Percentiles rank a stretch among this genome's conserved stretches.
These are phyloP conservation scores for Andricus curvator DNA, from an alignment of 2,888 invertebrate genomes.

Conservation along the genomic window DNA sequence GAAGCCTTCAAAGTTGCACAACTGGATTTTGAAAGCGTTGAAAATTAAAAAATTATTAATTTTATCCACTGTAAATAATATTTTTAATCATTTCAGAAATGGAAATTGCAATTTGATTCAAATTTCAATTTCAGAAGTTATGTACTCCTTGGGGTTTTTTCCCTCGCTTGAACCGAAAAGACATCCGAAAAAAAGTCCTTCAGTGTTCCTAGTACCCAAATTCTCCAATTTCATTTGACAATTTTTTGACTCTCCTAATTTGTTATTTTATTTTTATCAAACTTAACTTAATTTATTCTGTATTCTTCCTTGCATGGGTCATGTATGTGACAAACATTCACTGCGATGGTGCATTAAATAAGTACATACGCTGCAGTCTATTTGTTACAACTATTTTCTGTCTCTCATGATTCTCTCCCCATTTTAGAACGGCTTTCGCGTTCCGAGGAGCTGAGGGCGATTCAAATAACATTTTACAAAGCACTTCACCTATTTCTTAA, in stretches of 20 bases:
- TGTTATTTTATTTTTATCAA: slow-evolving; percentile 33
- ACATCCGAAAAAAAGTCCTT: background rate
- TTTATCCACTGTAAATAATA: too few species aligned
- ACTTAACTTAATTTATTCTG: slow-evolving; percentile 43
- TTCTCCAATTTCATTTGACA: background rate
- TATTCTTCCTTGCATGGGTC: background rate
- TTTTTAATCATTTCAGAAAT: too few species aligned
- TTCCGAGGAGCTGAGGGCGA: slow-evolving; percentile 9
- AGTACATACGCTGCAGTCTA: slow-evolving; percentile 47
- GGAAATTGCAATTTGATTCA: too few species aligned
- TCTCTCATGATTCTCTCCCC: slow-evolving; percentile 62
- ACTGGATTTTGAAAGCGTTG: too few species aligned
- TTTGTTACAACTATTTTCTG: slow-evolving; percentile 58
- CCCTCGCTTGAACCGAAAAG: background rate
- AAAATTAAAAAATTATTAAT: too few species aligned
- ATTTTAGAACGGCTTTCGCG: slow-evolving; percentile 39
- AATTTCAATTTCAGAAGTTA: background rate
- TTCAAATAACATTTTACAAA: background rate
- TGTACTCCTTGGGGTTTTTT: background rate
- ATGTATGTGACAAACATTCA: background rate
- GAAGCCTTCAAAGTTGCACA: too few species aligned
- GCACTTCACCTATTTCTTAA: background rate
- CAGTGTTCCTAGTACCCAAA: background rate
- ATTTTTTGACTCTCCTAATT: background rate
- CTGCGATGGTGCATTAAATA: slow-evolving; percentile 44